Conservation (phyloP, 2,113 vertebrate species). For the Bufo gargarizans region DNA sequence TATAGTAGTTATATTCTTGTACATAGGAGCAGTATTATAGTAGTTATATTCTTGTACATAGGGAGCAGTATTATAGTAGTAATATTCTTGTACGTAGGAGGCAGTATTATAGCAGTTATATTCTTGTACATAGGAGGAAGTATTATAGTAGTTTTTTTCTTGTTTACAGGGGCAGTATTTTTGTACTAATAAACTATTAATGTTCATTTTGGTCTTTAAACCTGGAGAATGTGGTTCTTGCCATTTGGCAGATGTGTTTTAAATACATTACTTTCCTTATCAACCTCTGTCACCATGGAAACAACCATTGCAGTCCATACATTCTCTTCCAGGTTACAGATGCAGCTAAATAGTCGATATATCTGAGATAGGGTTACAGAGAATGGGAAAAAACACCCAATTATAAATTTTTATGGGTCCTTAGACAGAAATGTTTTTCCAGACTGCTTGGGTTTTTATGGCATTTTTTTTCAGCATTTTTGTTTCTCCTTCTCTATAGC, state of each 20-base stretch:
- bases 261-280: not conserved
- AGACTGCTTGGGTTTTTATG: too few relatives aligned
- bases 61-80: not conserved
- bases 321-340: not conserved
- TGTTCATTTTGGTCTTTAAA: not conserved
- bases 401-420: too few relatives aligned
- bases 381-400: not conserved
- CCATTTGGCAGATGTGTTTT: not conserved
- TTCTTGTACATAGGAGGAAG: not conserved
- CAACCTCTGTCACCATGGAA: not conserved
- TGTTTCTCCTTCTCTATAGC: too few relatives aligned
- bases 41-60: not conserved
- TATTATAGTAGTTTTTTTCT: conserved; percentile 3
- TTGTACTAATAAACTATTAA: too few relatives aligned
- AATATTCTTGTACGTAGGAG: not conserved
- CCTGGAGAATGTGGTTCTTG: not conserved
- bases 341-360: not conserved
- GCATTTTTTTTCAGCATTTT: too few relatives aligned
- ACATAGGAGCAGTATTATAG: not conserved
- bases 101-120: conserved; percentile 1
- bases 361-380: not conserved
- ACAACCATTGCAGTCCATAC: not conserved
- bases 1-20: not conserved
- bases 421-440: too few relatives aligned
- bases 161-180: not conserved